These are phyloP conservation scores for Vanessa tameamea DNA, from an alignment of 1,140 invertebrate genomes.

Conservation along the genomic window DNA sequence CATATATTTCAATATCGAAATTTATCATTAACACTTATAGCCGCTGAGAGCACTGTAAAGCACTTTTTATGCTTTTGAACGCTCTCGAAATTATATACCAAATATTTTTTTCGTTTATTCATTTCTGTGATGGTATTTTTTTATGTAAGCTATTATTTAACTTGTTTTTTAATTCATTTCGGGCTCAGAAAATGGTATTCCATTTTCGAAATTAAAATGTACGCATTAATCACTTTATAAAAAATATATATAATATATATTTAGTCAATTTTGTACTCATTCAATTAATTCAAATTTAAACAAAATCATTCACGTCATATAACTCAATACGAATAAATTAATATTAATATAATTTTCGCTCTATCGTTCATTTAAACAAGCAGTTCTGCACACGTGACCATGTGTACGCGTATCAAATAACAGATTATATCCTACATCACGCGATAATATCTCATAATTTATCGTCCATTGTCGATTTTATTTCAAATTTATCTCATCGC, in stretches of 20 bases:
- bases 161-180: not conserved
- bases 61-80: slow-evolving; percentile 1
- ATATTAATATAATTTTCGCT: slow-evolving; percentile 14
- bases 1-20: not conserved
- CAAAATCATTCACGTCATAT: not conserved
- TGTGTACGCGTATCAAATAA: not conserved
- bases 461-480: not conserved
- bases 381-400: slow-evolving; percentile 1
- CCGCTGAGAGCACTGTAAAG: not conserved
- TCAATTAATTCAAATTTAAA: not conserved
- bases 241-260: no score
- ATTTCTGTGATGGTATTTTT: not conserved
- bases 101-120: not conserved
- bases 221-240: no score
- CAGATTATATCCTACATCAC: not conserved
- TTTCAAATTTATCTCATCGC: not conserved
- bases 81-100: not conserved
- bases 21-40: slow-evolving; percentile 4
- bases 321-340: slow-evolving; percentile 15
- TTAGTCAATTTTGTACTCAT: not conserved
- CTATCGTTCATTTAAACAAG: slow-evolving; percentile 10
- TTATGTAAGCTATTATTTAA: not conserved
- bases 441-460: not conserved
- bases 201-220: no score
- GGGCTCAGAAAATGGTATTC: not conserved